Conservation (phyloP, 2,797 vertebrate species). For the Hafferia zeledoni region DNA sequence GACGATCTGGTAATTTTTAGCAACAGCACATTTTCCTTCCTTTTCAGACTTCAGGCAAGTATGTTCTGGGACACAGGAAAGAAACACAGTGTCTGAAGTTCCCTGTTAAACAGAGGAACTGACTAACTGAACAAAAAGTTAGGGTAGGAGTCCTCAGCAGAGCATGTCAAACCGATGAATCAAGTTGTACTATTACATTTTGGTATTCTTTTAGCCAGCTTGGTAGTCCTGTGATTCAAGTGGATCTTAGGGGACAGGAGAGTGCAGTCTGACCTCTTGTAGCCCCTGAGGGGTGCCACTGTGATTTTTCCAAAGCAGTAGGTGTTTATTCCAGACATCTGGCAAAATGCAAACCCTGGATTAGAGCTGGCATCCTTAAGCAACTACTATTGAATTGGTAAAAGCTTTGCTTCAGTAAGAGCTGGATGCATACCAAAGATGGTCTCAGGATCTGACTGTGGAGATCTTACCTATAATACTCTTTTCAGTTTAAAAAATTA, state of each 20-base stretch:
- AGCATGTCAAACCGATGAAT: slow-evolving; percentile 11
- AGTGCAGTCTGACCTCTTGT: not conserved
- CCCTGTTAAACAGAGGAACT: slow-evolving; percentile 1
- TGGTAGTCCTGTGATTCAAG: not conserved
- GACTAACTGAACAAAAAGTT: slow-evolving; percentile 1
- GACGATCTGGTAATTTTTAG: slow-evolving; percentile 3
- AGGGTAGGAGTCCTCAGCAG: not conserved
- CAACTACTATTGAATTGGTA: not conserved
- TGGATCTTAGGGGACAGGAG: not conserved
- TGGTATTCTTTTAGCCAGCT: not conserved
- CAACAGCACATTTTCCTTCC: slow-evolving; percentile 18
- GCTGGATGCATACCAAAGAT: not conserved
- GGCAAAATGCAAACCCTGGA: not conserved
- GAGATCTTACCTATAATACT: not conserved
- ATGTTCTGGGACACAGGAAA: not conserved
- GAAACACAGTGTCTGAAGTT: not conserved
- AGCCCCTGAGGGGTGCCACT: not conserved
- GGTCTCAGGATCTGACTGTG: not conserved
- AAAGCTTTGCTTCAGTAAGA: not conserved
- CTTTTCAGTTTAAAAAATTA: not conserved
- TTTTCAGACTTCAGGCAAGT: not conserved
- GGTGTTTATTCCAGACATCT: slow-evolving; percentile 32
- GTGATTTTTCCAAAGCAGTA: slow-evolving; percentile 6
- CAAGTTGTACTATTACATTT: not conserved
- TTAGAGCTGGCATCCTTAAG: not conserved